These are phyloP conservation scores for Dendroctonus ponderosae DNA, from an alignment of 1,140 invertebrate genomes.

Conservation along the genomic window DNA sequence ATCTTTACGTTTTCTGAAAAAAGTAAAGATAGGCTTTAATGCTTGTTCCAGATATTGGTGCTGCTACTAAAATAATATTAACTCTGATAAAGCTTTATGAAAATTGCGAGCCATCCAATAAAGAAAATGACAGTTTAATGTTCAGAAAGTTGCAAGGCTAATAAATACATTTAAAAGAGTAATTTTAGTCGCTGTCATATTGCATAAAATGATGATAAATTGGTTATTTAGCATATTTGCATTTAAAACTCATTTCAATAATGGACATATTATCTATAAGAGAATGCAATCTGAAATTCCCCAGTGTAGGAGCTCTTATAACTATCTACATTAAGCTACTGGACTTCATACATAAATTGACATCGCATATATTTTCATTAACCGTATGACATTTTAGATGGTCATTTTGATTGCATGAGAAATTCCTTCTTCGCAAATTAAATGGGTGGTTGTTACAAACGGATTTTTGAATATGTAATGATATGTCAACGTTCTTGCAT, in stretches of 20 bases:
- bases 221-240: slow-evolving; percentile 24
- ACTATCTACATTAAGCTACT: slow-evolving; percentile 15
- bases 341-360: slow-evolving; percentile 19
- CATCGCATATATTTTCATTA: slow-evolving; percentile 5
- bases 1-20: slow-evolving; percentile 56
- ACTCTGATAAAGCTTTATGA: neutral
- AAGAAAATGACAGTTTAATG: slow-evolving; percentile 1
- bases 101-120: neutral
- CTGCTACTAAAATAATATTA: neutral
- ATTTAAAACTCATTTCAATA: slow-evolving; percentile 28
- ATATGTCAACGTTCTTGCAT: neutral
- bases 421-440: neutral
- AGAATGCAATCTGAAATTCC: slow-evolving; percentile 22
- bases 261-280: slow-evolving; percentile 22
- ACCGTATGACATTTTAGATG: slow-evolving; percentile 2
- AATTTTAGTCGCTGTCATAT: slow-evolving; percentile 11
- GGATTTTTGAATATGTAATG: slow-evolving; percentile 1
- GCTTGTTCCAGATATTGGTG: no score
- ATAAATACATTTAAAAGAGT: neutral
- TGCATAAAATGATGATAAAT: slow-evolving; percentile 27
- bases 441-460: neutral
- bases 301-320: slow-evolving; percentile 13
- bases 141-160: neutral
- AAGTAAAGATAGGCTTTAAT: slow-evolving; percentile 5
- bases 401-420: neutral